Base-by-base conservation (phyloP, 2,888 invertebrate genomes). In the Cheilosia grossa region DNA sequence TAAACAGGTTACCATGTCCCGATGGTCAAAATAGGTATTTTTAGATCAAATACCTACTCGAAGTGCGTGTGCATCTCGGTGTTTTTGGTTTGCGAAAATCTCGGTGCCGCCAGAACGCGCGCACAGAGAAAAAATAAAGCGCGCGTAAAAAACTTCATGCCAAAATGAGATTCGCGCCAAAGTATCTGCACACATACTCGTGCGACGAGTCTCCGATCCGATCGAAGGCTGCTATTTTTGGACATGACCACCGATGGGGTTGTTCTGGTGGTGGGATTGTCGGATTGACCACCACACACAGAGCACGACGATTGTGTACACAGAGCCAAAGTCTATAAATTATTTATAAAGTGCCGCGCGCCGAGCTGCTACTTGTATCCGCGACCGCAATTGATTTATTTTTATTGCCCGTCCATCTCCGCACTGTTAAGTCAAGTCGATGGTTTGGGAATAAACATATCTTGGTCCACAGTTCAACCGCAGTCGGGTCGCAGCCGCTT, bases 331-430 rank as follows among this genome's bases (percentile, higher is more conserved):
- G 81, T 75, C 85, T 80, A 85, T 85, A 85, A 85, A 85, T 85
- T 85, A 85, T 85, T 85, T 85, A 85, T 85, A 85, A 85, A 81
- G 74, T 81, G 59, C 70, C 69, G 67, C 78, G 40, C 66, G 30
- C 63, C 58, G 30, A 58, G 21, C 73, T 61, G 66, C 83, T 81
- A 77, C 69, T 75, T 72, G 85, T 67, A 72, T 85, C 81, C 40
- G 72, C 81, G 81, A 77, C 72, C 81, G 81, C 85, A 85, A 81
- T 85, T 85, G 85, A 85, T 85, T 85, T 85, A 85, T 85, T 81
- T 85, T 85, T 85, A 85, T 81, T 81, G 64, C 75, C 81, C 80
- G 66, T 66, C 72, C 75, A 81, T 67, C 67, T 66, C 72, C 40
- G 21, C 21, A 47, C 77, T 73, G 70, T 66, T 80, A 77, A 70